phyloP scores from a whole-genome alignment of 2,113 vertebrate species.

The Odobenus rosmarus region DNA sequence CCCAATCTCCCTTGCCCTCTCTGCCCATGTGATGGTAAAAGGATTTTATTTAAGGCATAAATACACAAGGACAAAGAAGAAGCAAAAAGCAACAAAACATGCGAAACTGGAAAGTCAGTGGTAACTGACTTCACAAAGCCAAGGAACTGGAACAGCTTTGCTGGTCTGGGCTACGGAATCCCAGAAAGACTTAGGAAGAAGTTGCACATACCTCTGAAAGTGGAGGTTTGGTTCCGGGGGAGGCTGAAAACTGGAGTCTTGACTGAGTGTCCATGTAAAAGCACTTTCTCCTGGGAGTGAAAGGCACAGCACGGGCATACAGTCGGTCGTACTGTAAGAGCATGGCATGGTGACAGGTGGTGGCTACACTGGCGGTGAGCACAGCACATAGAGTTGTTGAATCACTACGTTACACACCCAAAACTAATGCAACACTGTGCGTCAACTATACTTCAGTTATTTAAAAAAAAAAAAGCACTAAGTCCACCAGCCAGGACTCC shows the following conservation, averaged over 20 bases:
- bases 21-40: background rate
- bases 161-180: background rate
- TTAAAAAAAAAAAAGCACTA: background rate
- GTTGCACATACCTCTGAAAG: background rate
- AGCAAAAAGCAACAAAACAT: background rate
- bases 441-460: background rate
- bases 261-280: background rate
- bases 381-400: background rate
- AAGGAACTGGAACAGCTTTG: background rate
- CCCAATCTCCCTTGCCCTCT: background rate
- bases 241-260: background rate
- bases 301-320: background rate
- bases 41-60: background rate
- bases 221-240: rapidly evolving
- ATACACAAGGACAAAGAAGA: background rate
- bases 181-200: background rate
- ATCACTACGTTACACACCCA: background rate
- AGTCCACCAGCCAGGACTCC: background rate
- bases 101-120: background rate
- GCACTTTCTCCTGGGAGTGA: background rate
- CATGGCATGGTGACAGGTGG: background rate
- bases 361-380: background rate
- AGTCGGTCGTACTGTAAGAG: background rate
- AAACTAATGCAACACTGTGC: background rate
- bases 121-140: background rate